These are phyloP conservation scores for Bilobella aurantiaca DNA, from an alignment of 1,140 invertebrate species.

Conservation along the genomic window DNA sequence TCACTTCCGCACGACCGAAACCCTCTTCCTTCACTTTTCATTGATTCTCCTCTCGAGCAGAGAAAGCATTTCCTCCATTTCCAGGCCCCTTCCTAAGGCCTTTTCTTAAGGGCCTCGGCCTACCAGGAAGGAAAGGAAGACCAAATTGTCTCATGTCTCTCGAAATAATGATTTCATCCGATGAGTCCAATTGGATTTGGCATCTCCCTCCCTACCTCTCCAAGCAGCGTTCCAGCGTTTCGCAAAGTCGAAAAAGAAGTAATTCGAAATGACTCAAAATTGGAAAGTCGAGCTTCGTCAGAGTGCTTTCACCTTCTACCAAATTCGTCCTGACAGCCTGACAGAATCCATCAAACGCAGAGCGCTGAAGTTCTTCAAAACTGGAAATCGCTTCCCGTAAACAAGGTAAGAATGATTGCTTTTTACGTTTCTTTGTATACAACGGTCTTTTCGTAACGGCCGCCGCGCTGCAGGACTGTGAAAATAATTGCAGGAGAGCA, in stretches of 20 bases:
- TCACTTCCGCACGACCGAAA: not conserved
- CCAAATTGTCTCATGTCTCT: not conserved
- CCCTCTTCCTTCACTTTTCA: not conserved
- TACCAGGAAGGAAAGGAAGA: too few relatives aligned
- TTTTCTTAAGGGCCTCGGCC: too few relatives aligned
- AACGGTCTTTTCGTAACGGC: too few relatives aligned
- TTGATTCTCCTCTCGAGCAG: not conserved
- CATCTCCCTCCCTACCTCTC: not conserved
- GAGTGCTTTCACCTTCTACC: not conserved
- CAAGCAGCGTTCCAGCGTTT: not conserved
- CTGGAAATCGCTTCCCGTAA: too few relatives aligned
- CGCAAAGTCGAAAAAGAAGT: not conserved
- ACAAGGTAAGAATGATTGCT: too few relatives aligned
- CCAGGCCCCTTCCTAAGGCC: too few relatives aligned
- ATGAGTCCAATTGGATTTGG: not conserved
- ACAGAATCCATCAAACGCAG: conserved; percentile 24
- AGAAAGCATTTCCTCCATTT: too few relatives aligned
- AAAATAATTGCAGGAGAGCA: too few relatives aligned
- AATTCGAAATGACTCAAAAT: conserved; percentile 8
- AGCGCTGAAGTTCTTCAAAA: not conserved
- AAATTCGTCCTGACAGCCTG: conserved; percentile 23
- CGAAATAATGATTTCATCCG: not conserved
- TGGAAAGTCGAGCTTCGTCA: not conserved
- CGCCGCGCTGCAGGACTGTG: too few relatives aligned
- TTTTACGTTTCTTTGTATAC: too few relatives aligned